Conservation (phyloP, 2,888 invertebrate species). For the Catocala fraxini region DNA sequence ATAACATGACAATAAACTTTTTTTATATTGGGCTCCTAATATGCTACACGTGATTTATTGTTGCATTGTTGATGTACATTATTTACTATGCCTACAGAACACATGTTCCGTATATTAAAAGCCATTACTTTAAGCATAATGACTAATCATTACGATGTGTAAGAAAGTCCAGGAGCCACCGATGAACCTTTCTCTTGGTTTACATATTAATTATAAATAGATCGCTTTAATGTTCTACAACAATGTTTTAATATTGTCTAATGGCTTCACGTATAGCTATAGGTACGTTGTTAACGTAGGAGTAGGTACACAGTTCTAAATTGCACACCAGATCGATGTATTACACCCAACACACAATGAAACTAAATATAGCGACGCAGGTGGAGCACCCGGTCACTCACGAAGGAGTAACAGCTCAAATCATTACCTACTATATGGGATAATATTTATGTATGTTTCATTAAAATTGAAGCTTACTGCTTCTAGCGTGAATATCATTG, state of each 20-base stretch:
- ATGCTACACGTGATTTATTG: too few relatives aligned
- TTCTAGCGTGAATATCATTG: too few relatives aligned
- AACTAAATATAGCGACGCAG: slow-evolving; percentile 82
- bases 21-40: too few relatives aligned
- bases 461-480: slow-evolving; percentile 20
- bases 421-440: slow-evolving; percentile 51
- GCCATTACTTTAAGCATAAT: too few relatives aligned
- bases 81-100: too few relatives aligned
- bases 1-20: too few relatives aligned
- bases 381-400: slow-evolving; percentile 70
- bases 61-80: too few relatives aligned
- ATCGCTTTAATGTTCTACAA: slow-evolving; percentile 12
- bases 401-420: slow-evolving; percentile 64
- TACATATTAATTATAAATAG: not conserved
- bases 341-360: slow-evolving; percentile 79
- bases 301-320: slow-evolving; percentile 52
- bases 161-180: too few relatives aligned
- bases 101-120: too few relatives aligned
- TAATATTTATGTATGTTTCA: slow-evolving; percentile 38
- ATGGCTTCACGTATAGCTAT: slow-evolving; percentile 17
- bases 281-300: slow-evolving; percentile 35
- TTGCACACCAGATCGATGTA: slow-evolving; percentile 71
- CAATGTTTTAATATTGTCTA: slow-evolving; percentile 15
- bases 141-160: too few relatives aligned
- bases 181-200: too few relatives aligned